Base-by-base conservation (phyloP, 2,888 invertebrate genomes). In the Phaedon cochleariae region DNA sequence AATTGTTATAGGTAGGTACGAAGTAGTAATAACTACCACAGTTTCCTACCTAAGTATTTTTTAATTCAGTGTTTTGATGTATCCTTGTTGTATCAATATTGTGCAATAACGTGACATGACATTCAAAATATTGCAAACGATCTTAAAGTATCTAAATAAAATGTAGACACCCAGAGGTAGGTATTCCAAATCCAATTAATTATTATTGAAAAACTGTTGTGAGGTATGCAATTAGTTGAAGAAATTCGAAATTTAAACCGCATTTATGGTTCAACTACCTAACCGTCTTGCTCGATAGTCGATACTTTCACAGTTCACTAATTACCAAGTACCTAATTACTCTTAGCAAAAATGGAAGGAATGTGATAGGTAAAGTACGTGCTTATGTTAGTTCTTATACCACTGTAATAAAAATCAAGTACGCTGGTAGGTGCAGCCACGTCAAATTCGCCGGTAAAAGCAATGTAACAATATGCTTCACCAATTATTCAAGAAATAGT, bases 251-350 rank as follows among this genome's bases (percentile, higher is more conserved):
- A 57, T 26, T 57, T 45, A 26, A 18, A 10, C 57, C 26, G 18
- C 45, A 45, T 21, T 45, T 57, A 64, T 60, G 64, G 64, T 60
- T 55, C 20, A 54, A 37, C 49, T 20, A 57, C 58, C 26, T 26
- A 26, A 26, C 41, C 15, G 61, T 21, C 45, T 31, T 45, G 52
- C n/a, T 62, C 26, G 26, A 3, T 26, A n/a, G n/a, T 57, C 34
- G 5, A 34, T 61, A 65, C 65, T 62, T 65, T 65, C 62, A 65
- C 65, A 62, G 54, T 61, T 53, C 34, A 34, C 49, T 41, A 61
- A 57, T 57, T 55, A 20, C 17, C 17, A 29, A 48, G 17, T 31
- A 29, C 15, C 17, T 15, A 31, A 52, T 57, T 57, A 60, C n/a
- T 55, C 51, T 58, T 46, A 29, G 58, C 53, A 65, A 41, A 59